A percentile compares a stretch with the other conserved stretches of the same genome.
These are phyloP conservation scores for Vanacampus margaritifer DNA, from an alignment of 2,113 vertebrate genomes.

Conservation along the genomic window DNA sequence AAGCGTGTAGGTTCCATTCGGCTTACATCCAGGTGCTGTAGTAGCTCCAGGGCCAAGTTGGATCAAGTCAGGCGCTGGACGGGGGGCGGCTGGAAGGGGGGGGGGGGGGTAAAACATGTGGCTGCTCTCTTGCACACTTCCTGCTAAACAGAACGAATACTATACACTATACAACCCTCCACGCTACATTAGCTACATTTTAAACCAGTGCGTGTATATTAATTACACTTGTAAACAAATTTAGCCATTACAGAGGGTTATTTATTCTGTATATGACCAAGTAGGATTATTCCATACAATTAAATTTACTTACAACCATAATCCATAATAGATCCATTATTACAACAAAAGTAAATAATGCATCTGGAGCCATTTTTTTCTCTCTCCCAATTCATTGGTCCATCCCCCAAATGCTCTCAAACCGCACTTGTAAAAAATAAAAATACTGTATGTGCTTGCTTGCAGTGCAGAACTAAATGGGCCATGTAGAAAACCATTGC, in stretches of 20 bases:
- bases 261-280: too few relatives aligned
- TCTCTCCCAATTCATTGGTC: background rate
- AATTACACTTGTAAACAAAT: background rate
- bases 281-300: too few relatives aligned
- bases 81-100: slow-evolving; percentile 1
- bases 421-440: background rate
- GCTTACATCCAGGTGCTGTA: slow-evolving; percentile 6
- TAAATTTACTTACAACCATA: too few relatives aligned
- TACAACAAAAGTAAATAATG: background rate
- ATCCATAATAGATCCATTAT: background rate
- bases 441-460: background rate
- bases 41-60: slow-evolving; percentile 2
- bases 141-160: background rate
- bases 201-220: background rate
- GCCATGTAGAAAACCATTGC: background rate
- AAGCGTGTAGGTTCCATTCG: background rate
- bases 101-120: slow-evolving; percentile 30
- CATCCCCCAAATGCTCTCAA: background rate
- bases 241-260: too few relatives aligned
- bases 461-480: background rate
- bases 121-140: slow-evolving; percentile 7
- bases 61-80: background rate
- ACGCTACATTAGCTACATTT: background rate
- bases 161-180: too few relatives aligned
- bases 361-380: background rate